Evolutionary conservation across 2,797 vertebrate species (phyloP).

Genomic region (Oreortyx pictus): DNA sequence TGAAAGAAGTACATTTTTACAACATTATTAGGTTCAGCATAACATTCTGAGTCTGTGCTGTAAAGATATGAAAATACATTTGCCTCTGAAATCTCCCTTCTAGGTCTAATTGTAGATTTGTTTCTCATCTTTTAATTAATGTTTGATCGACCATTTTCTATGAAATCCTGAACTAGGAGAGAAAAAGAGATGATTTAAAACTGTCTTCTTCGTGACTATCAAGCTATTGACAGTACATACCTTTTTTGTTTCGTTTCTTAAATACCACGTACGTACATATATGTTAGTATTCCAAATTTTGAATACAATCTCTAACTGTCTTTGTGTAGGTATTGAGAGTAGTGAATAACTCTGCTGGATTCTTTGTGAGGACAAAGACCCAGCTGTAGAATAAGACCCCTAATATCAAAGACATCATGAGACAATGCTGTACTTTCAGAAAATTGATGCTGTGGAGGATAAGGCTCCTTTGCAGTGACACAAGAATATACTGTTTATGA

Average conservation of each 20-base stretch:
- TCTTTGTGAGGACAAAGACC: not conserved
- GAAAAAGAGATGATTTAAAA: not conserved
- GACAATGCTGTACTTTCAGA: not conserved
- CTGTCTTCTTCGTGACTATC: not conserved
- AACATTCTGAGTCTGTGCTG: not conserved
- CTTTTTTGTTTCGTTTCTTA: not conserved
- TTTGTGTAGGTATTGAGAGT: not conserved
- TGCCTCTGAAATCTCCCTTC: not conserved
- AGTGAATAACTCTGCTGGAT: not conserved
- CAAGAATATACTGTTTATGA: not conserved
- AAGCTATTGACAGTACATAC: not conserved
- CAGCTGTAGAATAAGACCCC: not conserved
- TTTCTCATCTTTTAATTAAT: not conserved
- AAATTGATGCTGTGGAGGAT: not conserved
- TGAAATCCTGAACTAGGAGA: not conserved
- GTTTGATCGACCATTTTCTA: not conserved
- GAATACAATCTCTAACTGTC: not conserved
- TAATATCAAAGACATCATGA: not conserved
- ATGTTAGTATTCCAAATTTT: not conserved
- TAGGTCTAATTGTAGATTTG: not conserved
- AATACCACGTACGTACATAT: not conserved
- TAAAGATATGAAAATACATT: not conserved
- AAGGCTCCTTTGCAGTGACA: not conserved
- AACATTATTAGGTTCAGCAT: not conserved
- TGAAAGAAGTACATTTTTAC: not conserved